Evolutionary conservation across 1,140 invertebrate genomes (phyloP).

Genomic region (Spodoptera litura): DNA sequence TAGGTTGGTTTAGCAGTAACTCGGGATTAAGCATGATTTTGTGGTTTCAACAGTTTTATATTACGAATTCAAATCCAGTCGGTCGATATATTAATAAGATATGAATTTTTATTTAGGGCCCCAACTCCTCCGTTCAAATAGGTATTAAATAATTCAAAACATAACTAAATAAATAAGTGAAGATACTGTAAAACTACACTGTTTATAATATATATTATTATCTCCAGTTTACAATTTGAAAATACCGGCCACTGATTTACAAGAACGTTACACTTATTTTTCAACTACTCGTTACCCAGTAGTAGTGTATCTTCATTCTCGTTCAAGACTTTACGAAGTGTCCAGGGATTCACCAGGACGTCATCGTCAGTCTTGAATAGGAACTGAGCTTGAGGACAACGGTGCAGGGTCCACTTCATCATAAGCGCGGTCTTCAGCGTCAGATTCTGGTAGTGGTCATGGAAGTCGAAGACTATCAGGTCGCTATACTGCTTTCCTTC

Average conservation of each 20-base stretch:
- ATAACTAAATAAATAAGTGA: no score
- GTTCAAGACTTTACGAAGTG: slow-evolving; percentile 87
- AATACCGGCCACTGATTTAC: background rate
- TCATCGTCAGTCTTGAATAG: slow-evolving; percentile 92
- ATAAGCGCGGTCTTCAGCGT: slow-evolving; percentile 93
- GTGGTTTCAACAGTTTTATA: no score
- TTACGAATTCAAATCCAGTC: no score
- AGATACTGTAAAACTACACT: no score
- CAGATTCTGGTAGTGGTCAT: slow-evolving; percentile 92
- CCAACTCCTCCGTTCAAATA: no score
- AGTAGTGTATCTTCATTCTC: slow-evolving; percentile 65
- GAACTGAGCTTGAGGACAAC: slow-evolving; percentile 88
- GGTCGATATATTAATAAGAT: no score
- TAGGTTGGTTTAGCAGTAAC: no score
- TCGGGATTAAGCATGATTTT: no score
- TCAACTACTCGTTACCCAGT: slow-evolving; percentile 56
- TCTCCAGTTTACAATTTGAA: background rate
- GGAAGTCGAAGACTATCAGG: slow-evolving; percentile 87
- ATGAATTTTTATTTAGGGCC: no score
- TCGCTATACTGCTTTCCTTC: slow-evolving; percentile 76
- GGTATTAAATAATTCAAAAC: no score
- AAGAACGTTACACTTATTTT: background rate
- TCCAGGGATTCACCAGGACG: slow-evolving; percentile 90
- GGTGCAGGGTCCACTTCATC: slow-evolving; percentile 90
- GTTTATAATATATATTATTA: no score